phyloP scores from a whole-genome alignment of 2,113 vertebrate species.

The human (Homo sapiens) region DNA sequence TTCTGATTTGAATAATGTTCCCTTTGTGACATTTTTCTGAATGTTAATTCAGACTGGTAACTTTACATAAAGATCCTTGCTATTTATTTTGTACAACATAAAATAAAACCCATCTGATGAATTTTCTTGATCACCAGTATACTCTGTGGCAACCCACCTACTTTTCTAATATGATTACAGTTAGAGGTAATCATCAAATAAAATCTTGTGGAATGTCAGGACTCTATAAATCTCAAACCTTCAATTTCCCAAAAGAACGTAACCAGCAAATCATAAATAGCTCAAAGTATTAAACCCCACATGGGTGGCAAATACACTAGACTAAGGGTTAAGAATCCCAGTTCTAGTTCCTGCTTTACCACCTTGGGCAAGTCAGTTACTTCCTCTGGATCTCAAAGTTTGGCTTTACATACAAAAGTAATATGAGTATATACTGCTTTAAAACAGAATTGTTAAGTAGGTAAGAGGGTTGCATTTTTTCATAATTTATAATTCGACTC shows the following conservation, averaged over 20 bases:
- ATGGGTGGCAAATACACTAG: neutral
- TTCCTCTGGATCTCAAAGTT: neutral
- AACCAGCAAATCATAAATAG: constrained; percentile 20
- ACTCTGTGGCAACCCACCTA: neutral
- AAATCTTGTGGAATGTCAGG: constrained; percentile 46
- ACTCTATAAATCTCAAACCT: constrained; percentile 39
- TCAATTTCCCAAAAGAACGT: constrained; percentile 25
- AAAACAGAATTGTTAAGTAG: neutral
- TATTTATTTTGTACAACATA: constrained; percentile 45
- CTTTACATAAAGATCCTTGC: constrained; percentile 14
- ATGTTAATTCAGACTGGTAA: constrained; percentile 32
- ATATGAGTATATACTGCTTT: neutral
- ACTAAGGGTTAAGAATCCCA: neutral
- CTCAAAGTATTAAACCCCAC: constrained; percentile 24
- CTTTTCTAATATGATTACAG: constrained; percentile 17
- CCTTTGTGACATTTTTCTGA: constrained; percentile 42
- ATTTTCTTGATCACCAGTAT: constrained; percentile 25
- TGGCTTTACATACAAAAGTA: constrained; percentile 9
- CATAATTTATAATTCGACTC: neutral
- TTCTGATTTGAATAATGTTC: constrained; percentile 40
- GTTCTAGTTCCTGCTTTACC: neutral
- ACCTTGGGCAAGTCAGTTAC: neutral
- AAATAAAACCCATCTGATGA: constrained; percentile 44
- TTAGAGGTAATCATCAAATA: constrained; percentile 47
- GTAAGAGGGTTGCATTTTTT: neutral